phyloP scores from a whole-genome alignment of 2,888 invertebrate species.

The Zeuzera pyrina region DNA sequence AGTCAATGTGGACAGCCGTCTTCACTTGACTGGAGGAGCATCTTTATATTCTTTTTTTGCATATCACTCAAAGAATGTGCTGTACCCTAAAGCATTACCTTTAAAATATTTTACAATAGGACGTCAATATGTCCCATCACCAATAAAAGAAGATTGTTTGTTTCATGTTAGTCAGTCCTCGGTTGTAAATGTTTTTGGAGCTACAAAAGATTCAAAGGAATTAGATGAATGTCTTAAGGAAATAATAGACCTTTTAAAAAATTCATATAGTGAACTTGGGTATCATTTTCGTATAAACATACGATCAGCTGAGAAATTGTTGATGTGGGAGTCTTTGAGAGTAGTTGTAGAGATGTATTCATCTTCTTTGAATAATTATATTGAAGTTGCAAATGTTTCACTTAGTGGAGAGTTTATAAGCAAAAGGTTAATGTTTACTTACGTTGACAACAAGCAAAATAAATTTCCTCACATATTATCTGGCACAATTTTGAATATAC shows the following conservation, averaged over 20 bases:
- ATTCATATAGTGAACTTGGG: slow-evolving; percentile 77
- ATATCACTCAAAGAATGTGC: slow-evolving; percentile 78
- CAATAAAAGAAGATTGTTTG: slow-evolving; percentile 59
- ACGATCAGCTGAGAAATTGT: slow-evolving; percentile 74
- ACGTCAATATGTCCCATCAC: slow-evolving; percentile 75
- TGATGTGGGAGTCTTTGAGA: slow-evolving; percentile 77
- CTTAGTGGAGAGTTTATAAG: slow-evolving; percentile 82
- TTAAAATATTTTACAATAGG: slow-evolving; percentile 80
- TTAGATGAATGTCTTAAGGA: slow-evolving; percentile 71
- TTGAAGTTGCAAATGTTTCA: slow-evolving; percentile 84
- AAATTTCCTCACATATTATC: slow-evolving; percentile 79
- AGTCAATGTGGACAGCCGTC: slow-evolving; percentile 65
- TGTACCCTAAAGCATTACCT: slow-evolving; percentile 77
- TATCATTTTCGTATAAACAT: slow-evolving; percentile 78
- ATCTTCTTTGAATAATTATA: slow-evolving; percentile 70
- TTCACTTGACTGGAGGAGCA: slow-evolving; percentile 84
- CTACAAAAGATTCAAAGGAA: slow-evolving; percentile 59
- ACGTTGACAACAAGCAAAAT: slow-evolving; percentile 69
- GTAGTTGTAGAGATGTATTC: slow-evolving; percentile 85
- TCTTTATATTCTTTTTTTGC: slow-evolving; percentile 83
- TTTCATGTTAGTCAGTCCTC: slow-evolving; percentile 81
- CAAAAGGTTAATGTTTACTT: slow-evolving; percentile 82
- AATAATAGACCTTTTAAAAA: slow-evolving; percentile 60
- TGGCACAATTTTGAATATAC: slow-evolving; percentile 82
- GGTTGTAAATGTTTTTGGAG: slow-evolving; percentile 77